phyloP scores from a whole-genome alignment of 2,888 invertebrate species.

The Latheticus oryzae region DNA sequence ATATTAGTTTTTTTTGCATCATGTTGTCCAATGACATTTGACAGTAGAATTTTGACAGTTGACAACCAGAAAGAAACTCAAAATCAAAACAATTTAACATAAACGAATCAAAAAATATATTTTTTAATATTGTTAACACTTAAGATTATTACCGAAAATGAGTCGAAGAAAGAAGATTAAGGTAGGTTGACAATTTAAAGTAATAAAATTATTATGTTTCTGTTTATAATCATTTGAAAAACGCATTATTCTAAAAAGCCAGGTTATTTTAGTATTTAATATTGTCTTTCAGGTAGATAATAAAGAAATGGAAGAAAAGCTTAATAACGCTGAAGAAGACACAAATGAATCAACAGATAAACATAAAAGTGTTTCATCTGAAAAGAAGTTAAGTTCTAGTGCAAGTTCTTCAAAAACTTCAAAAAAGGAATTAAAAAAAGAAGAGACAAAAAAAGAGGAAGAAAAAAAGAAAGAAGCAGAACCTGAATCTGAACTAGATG shows the following conservation, averaged over 20 bases:
- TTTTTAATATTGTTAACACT: too few species aligned
- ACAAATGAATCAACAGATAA: constrained; percentile 74
- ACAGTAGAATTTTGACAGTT: constrained; percentile 10
- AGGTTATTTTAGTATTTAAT: constrained; percentile 45
- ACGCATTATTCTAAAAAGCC: constrained; percentile 25
- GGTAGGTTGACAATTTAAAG: constrained; percentile 2
- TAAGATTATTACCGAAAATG: constrained; percentile 54
- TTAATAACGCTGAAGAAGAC: constrained; percentile 72
- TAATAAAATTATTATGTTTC: not conserved
- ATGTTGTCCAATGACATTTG: too few species aligned
- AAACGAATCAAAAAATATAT: too few species aligned
- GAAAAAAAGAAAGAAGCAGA: constrained; percentile 74
- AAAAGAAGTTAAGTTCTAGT: constrained; percentile 69
- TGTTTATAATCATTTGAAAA: constrained; percentile 7
- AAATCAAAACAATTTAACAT: constrained; percentile 14
- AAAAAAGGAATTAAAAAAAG: constrained; percentile 61
- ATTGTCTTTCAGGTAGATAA: constrained; percentile 70
- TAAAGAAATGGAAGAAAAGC: constrained; percentile 77
- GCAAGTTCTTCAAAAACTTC: constrained; percentile 66
- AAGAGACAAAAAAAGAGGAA: constrained; percentile 67
- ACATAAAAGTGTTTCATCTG: constrained; percentile 67
- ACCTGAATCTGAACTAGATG: constrained; percentile 75
- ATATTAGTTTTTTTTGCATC: too few species aligned
- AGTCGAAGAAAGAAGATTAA: constrained; percentile 61
- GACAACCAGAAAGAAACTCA: not conserved